A percentile compares a stretch with the other conserved stretches of the same genome.
phyloP scores from a whole-genome alignment of 2,113 vertebrate genomes.

The Carettochelys insculpta region DNA sequence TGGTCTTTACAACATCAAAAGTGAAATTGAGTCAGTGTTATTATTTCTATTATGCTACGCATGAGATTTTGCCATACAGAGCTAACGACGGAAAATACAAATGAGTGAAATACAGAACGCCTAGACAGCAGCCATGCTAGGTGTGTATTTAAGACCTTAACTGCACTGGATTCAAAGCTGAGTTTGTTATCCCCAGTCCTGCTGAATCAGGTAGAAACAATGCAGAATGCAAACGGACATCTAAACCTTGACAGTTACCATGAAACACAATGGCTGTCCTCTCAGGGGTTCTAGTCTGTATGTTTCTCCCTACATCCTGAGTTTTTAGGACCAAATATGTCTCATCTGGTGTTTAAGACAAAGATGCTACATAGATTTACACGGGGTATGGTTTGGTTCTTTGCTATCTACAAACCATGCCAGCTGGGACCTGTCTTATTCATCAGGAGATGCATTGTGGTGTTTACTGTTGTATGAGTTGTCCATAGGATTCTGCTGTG shows the following conservation, averaged over 20 bases:
- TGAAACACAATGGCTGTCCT: not conserved
- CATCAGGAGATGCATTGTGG: not conserved
- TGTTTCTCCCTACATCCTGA: not conserved
- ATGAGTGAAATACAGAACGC: not conserved
- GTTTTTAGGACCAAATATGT: not conserved
- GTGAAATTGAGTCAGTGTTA: not conserved
- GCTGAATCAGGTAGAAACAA: not conserved
- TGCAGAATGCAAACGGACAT: not conserved
- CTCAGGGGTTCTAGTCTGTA: not conserved
- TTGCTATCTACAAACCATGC: not conserved
- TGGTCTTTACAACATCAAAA: no score
- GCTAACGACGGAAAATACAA: not conserved
- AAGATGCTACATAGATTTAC: not conserved
- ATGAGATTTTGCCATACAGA: not conserved
- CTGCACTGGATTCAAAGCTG: not conserved
- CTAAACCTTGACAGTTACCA: not conserved
- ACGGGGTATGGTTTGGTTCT: not conserved
- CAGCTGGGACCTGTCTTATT: not conserved
- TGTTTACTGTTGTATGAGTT: not conserved
- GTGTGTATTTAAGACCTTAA: no score
- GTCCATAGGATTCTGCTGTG: not conserved
- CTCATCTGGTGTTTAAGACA: not conserved
- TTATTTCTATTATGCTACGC: not conserved
- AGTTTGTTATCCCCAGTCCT: rapidly evolving
- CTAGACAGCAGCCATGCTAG: not conserved